Base-by-base conservation (phyloP, 2,888 invertebrate genomes). In the Pharmacophagus antenor region DNA sequence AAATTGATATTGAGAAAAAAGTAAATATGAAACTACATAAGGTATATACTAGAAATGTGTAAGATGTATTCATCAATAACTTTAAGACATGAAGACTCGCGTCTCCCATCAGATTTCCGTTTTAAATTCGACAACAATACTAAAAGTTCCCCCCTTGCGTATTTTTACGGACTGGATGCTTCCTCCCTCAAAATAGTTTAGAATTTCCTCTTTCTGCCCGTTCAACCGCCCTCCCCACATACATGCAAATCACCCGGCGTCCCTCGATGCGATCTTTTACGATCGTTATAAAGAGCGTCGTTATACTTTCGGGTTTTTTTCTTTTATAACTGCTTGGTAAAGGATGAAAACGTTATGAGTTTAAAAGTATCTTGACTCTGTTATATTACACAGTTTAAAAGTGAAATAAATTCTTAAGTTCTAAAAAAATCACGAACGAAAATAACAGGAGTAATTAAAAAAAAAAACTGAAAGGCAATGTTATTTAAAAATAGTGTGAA, bases 241-340 rank as follows among this genome's bases (percentile, higher is more conserved):
- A 69, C 68, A 83, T 84, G 82, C 80, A 84, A 82, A 84, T 82
- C 77, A 68, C 68, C 73, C 70, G 58, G 65, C 65, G 63, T 65
- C 69, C 71, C 70, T 68, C 65, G 63, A 68, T 48, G 63, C 68
- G 67, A 63, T 71, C 72, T 68, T 78, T 78, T 77, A 77, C 73
- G 76, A 76, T 74, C 77, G 76, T 75, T 79, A 77, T 74, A 77
- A 78, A 79, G 72, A 75, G 79, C 73, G 72, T 69, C 64, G 73
- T 41, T 10, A 8, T 55, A 2, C 20, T 54, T 55, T 46, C 8
- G 15, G 22, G 17, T 10, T 4, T 17, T n/a, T n/a, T 21, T n/a
- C 41, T 44, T 53, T 18, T n/a, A n/a, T 18, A 44, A 44, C 18
- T 44, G n/a, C 42, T 15, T 1, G 5, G 2, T 4, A 8, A 7